A percentile compares a stretch with the other conserved stretches of the same genome.
Conservation (phyloP, 2,888 invertebrate genomes). For the Leptogaster cylindrica region DNA sequence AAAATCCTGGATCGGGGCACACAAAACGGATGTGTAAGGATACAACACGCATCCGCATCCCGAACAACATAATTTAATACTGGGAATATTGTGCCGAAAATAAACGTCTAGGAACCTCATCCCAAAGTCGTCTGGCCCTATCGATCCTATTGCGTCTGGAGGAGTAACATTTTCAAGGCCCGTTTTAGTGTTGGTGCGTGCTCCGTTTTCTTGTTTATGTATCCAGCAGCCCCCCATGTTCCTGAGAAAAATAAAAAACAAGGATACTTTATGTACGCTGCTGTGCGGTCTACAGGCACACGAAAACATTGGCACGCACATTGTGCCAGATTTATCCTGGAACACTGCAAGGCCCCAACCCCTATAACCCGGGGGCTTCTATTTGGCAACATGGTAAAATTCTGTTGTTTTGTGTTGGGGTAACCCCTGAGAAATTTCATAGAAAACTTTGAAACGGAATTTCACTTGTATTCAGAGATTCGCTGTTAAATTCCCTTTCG, state of each 20-base stretch:
- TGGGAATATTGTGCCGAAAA: conserved; percentile 29
- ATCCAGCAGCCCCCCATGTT: conserved; percentile 5
- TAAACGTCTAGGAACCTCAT: conserved; percentile 39
- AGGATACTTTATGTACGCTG: no score
- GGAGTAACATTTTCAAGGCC: conserved; percentile 6
- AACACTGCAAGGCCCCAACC: neutral
- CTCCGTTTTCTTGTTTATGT: conserved; percentile 8
- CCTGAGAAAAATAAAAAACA: no score
- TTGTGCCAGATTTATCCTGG: neutral
- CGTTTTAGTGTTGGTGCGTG: conserved; percentile 34
- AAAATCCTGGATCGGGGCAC: neutral
- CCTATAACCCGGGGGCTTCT: neutral
- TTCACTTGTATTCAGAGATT: neutral
- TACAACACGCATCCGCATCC: conserved; percentile 27
- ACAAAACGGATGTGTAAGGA: neutral
- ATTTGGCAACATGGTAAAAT: conserved; percentile 11
- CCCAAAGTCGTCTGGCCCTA: conserved; percentile 35
- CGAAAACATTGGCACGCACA: neutral
- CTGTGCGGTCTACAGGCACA: neutral
- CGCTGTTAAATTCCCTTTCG: neutral
- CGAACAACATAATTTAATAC: conserved; percentile 19
- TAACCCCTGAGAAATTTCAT: no score
- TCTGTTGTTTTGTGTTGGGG: no score
- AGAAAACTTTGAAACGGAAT: neutral
- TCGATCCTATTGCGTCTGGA: conserved; percentile 41